Evolutionary conservation across 2,113 vertebrate genomes (phyloP).

Genomic region (Agelaius tricolor): DNA sequence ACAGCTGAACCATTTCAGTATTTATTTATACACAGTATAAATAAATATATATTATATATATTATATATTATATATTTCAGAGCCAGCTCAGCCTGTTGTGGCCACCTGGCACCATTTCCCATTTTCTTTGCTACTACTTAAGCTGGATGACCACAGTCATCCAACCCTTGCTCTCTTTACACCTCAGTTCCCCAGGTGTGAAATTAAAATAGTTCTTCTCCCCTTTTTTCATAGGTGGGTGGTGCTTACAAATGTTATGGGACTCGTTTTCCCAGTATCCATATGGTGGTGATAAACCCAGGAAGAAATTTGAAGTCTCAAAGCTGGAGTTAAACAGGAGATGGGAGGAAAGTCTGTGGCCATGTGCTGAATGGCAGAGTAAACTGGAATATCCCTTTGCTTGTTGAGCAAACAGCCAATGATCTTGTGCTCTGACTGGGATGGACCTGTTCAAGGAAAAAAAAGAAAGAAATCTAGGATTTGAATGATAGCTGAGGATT

Average conservation of each 20-base stretch:
- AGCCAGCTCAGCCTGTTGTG: not conserved
- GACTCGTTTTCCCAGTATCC: not conserved
- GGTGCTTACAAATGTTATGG: not conserved
- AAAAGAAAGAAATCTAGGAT: not conserved
- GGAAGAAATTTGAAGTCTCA: not conserved
- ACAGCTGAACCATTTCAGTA: too few relatives aligned
- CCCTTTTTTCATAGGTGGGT: not conserved
- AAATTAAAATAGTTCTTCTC: not conserved
- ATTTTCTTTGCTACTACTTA: not conserved
- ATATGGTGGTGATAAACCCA: not conserved
- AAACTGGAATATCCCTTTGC: not conserved
- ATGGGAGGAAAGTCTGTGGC: not conserved
- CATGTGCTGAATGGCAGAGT: not conserved
- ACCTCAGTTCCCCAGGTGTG: not conserved
- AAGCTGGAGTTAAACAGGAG: not conserved
- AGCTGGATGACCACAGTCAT: not conserved
- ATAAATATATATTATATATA: too few relatives aligned
- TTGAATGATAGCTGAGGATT: not conserved
- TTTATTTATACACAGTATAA: too few relatives aligned
- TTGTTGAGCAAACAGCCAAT: not conserved
- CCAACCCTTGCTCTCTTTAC: not conserved
- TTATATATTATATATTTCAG: too few relatives aligned
- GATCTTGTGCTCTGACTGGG: not conserved
- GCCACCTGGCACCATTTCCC: not conserved
- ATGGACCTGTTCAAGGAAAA: not conserved